Evolutionary conservation across 2,797 vertebrate species (phyloP).

Genomic region (Alcedo atthis): DNA sequence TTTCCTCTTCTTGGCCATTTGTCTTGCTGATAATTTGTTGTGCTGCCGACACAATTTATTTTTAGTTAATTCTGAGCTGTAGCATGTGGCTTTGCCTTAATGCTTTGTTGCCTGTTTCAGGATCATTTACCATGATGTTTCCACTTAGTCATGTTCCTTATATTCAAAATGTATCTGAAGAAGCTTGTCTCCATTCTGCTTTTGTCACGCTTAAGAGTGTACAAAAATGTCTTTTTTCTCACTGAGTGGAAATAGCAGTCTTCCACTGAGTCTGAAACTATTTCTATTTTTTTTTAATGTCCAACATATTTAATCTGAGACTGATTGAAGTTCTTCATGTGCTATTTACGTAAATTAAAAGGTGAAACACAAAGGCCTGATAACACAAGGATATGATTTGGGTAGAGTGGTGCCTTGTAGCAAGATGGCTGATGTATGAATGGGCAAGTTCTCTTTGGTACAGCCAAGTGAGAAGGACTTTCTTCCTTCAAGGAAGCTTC

Average conservation of each 20-base stretch:
- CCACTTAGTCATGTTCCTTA: not conserved
- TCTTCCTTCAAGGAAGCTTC: not conserved
- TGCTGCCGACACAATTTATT: not conserved
- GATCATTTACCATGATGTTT: not conserved
- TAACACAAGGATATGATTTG: not conserved
- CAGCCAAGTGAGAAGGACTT: not conserved
- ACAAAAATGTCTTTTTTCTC: not conserved
- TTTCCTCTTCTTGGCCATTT: constrained; percentile 36
- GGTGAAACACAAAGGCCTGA: not conserved
- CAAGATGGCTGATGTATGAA: not conserved
- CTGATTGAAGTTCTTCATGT: not conserved
- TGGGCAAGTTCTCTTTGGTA: not conserved
- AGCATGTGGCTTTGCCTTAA: not conserved
- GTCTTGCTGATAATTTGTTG: constrained; percentile 34
- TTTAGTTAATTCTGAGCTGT: constrained; percentile 17
- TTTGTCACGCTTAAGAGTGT: not conserved
- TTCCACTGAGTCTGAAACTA: not conserved
- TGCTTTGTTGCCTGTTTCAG: not conserved
- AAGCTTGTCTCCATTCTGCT: not conserved
- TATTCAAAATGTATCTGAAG: not conserved
- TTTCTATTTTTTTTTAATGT: not conserved
- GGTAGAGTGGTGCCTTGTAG: not conserved
- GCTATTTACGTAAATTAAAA: not conserved
- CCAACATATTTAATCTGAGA: not conserved
- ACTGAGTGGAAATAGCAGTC: not conserved